phyloP scores from a whole-genome alignment of 2,797 vertebrate genomes.

The Uromys caudimaculatus region DNA sequence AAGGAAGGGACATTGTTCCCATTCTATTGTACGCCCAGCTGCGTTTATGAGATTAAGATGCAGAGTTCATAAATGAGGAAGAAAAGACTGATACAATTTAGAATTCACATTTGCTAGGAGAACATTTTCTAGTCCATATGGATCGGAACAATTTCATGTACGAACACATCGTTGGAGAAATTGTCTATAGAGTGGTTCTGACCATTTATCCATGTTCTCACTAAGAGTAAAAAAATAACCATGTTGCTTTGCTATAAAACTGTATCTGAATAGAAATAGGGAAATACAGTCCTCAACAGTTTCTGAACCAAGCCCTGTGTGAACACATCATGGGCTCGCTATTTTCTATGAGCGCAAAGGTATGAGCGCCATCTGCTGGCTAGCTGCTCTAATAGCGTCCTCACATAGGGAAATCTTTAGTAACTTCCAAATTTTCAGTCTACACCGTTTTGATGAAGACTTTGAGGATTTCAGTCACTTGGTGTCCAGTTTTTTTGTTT shows the following conservation, averaged over 20 bases:
- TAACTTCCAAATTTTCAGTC: neutral
- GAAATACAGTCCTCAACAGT: slow-evolving; percentile 45
- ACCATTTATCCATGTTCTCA: slow-evolving; percentile 53
- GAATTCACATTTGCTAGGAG: slow-evolving; percentile 47
- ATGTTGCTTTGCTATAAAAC: slow-evolving; percentile 63
- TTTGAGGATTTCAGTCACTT: neutral
- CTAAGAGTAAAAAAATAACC: slow-evolving; percentile 74
- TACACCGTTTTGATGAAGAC: neutral
- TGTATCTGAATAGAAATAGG: slow-evolving; percentile 65
- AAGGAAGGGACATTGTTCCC: slow-evolving; percentile 67
- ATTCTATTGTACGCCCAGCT: slow-evolving; percentile 76
- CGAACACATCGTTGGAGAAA: slow-evolving; percentile 64
- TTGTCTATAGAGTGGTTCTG: slow-evolving; percentile 70
- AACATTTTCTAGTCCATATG: slow-evolving; percentile 24
- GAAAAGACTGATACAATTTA: slow-evolving; percentile 61
- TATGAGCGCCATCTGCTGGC: slow-evolving; percentile 78
- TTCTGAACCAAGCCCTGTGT: neutral
- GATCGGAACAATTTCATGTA: slow-evolving; percentile 47
- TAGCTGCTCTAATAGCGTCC: neutral
- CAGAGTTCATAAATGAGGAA: slow-evolving; percentile 63
- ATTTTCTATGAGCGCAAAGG: slow-evolving; percentile 18
- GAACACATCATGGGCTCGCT: neutral
- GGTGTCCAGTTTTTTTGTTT: neutral
- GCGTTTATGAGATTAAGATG: slow-evolving; percentile 76
- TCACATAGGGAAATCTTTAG: neutral